These are phyloP conservation scores for Listronotus bonariensis DNA, from an alignment of 1,140 invertebrate species.

Conservation along the genomic window DNA sequence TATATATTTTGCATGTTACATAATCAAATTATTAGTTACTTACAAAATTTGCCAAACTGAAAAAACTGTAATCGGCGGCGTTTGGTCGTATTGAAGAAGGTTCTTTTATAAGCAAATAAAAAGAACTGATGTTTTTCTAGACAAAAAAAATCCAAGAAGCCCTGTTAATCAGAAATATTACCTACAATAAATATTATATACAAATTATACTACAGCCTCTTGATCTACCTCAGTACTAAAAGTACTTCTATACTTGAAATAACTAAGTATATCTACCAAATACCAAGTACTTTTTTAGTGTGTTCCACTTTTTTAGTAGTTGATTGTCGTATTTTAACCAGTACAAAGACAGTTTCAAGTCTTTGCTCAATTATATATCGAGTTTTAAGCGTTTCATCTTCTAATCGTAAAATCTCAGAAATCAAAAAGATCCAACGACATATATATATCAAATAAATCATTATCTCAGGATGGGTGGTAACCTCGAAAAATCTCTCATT, in stretches of 20 bases:
- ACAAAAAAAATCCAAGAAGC: too few species aligned
- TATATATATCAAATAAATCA: not conserved
- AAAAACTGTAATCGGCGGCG: too few species aligned
- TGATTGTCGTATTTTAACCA: constrained; percentile 26
- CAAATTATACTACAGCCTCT: not conserved
- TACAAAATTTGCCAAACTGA: too few species aligned
- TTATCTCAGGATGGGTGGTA: not conserved
- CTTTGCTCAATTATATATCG: not conserved
- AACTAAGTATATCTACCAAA: constrained; percentile 12
- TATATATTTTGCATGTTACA: too few species aligned
- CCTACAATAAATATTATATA: not conserved
- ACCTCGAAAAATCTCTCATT: not conserved
- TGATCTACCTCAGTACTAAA: constrained; percentile 7
- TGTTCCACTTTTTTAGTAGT: constrained; percentile 21
- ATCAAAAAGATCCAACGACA: constrained; percentile 1
- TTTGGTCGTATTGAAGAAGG: too few species aligned
- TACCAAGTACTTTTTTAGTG: constrained; percentile 17
- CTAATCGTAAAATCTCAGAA: constrained; percentile 1
- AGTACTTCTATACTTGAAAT: constrained; percentile 6
- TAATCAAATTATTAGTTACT: too few species aligned
- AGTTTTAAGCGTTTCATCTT: too few species aligned
- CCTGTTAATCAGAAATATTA: not conserved
- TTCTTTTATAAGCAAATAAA: too few species aligned
- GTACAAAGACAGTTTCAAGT: constrained; percentile 3
- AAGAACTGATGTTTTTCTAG: too few species aligned